Percentiles rank a stretch among this genome's conserved stretches.
Conservation (phyloP, 2,888 invertebrate species). For the Athripsodes cinereus region DNA sequence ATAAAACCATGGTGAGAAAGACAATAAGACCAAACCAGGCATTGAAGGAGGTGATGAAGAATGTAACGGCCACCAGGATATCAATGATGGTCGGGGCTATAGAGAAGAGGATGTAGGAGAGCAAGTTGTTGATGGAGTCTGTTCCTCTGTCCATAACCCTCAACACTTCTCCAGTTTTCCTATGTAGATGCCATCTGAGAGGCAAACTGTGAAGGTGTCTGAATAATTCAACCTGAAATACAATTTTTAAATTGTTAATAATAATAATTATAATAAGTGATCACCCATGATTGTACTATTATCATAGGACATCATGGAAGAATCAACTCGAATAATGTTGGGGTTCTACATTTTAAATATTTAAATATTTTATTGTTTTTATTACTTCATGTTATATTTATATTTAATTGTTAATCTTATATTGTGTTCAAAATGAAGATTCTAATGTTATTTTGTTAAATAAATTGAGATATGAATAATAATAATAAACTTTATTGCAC, state of each 20-base stretch:
- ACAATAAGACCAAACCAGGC: constrained; percentile 94
- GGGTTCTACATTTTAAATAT: too few relatives aligned
- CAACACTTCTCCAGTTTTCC: constrained; percentile 96
- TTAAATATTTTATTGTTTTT: too few relatives aligned
- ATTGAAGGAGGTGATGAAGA: constrained; percentile 83
- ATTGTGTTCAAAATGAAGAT: too few relatives aligned
- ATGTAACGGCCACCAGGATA: constrained; percentile 85
- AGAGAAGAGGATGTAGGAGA: constrained; percentile 88
- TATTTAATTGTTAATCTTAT: too few relatives aligned
- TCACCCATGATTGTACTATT: too few relatives aligned
- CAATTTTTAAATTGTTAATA: neutral
- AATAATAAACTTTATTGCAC: too few relatives aligned
- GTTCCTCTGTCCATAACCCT: constrained; percentile 97
- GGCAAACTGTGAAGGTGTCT: constrained; percentile 86
- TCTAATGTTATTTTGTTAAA: too few relatives aligned
- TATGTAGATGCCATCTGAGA: constrained; percentile 86
- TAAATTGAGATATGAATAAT: too few relatives aligned
- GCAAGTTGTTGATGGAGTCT: constrained; percentile 88
- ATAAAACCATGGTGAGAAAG: constrained; percentile 86
- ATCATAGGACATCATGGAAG: too few relatives aligned
- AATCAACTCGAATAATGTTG: too few relatives aligned
- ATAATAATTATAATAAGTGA: too few relatives aligned
- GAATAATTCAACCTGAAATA: constrained; percentile 66
- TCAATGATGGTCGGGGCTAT: constrained; percentile 91
- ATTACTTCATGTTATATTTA: too few relatives aligned